Percentiles rank a stretch among this genome's conserved stretches.
Conservation (phyloP, 2,797 vertebrate genomes). For the Stomatorhinus walkeri region DNA sequence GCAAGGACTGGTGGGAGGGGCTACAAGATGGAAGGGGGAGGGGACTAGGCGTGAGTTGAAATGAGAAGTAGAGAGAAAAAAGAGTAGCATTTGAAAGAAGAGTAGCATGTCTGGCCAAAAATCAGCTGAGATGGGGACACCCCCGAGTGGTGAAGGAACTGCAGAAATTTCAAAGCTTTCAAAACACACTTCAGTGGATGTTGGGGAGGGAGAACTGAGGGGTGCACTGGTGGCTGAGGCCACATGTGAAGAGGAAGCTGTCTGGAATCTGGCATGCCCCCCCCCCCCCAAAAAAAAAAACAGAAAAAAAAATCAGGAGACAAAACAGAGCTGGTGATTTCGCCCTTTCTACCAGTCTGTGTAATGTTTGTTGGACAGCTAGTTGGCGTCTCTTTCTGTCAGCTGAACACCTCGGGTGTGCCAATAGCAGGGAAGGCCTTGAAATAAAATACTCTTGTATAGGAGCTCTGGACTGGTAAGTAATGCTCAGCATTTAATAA, state of each 20-base stretch:
- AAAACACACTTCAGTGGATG: conserved; percentile 32
- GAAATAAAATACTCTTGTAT: conserved; percentile 16
- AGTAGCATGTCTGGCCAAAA: conserved; percentile 48
- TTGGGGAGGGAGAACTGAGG: neutral
- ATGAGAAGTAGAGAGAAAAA: conserved; percentile 64
- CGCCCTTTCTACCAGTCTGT: neutral
- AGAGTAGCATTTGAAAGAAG: conserved; percentile 62
- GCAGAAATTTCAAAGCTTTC: conserved; percentile 26
- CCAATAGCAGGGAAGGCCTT: neutral
- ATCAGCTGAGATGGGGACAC: conserved; percentile 9
- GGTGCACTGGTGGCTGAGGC: neutral
- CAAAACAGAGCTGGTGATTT: conserved; percentile 13
- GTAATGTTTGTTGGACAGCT: conserved; percentile 4
- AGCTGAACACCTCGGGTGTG: neutral
- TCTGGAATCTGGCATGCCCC: neutral
- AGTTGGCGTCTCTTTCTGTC: neutral
- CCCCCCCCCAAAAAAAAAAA: neutral
- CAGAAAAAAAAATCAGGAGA: neutral
- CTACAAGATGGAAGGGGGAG: neutral
- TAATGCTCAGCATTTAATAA: conserved; percentile 6
- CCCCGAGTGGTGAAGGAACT: conserved; percentile 28
- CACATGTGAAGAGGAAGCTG: conserved; percentile 11
- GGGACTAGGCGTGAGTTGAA: conserved; percentile 56
- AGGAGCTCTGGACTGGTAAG: conserved; percentile 1
- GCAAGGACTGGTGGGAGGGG: neutral